A percentile compares a stretch with the other conserved stretches of the same genome.
These are phyloP conservation scores for Drosophila nigromelanica DNA, from an alignment of 1,140 invertebrate genomes.

Conservation along the genomic window DNA sequence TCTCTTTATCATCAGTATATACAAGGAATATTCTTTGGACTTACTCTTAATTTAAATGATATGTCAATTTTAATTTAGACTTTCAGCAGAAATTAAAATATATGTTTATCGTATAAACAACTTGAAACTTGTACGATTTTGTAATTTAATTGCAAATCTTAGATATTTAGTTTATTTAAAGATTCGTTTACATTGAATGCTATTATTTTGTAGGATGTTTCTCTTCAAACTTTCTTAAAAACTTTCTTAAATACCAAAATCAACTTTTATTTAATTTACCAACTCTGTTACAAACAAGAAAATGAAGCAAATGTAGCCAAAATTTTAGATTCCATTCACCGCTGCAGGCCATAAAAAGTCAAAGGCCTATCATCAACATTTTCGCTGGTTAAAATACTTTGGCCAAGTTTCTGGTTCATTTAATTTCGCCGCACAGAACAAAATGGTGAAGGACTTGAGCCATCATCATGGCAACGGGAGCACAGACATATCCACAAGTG, in stretches of 20 bases:
- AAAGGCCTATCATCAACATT: constrained; percentile 51
- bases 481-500: constrained; percentile 67
- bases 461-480: constrained; percentile 12
- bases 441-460: constrained; percentile 4
- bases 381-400: constrained; percentile 57
- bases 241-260: too few relatives aligned
- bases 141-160: too few relatives aligned
- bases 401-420: constrained; percentile 69
- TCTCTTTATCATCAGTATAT: background rate
- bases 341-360: constrained; percentile 37
- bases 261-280: background rate
- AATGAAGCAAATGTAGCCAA: background rate
- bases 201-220: too few relatives aligned
- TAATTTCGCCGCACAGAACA: constrained; percentile 45
- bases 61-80: too few relatives aligned
- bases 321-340: background rate
- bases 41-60: too few relatives aligned
- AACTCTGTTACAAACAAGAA: background rate
- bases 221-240: too few relatives aligned
- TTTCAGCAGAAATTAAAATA: too few relatives aligned
- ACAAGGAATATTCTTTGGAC: too few relatives aligned
- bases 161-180: too few relatives aligned
- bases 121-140: too few relatives aligned
- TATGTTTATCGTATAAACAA: too few relatives aligned
- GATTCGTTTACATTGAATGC: too few relatives aligned